Conservation (phyloP, 2,113 vertebrate species). For the Carollia perspicillata region DNA sequence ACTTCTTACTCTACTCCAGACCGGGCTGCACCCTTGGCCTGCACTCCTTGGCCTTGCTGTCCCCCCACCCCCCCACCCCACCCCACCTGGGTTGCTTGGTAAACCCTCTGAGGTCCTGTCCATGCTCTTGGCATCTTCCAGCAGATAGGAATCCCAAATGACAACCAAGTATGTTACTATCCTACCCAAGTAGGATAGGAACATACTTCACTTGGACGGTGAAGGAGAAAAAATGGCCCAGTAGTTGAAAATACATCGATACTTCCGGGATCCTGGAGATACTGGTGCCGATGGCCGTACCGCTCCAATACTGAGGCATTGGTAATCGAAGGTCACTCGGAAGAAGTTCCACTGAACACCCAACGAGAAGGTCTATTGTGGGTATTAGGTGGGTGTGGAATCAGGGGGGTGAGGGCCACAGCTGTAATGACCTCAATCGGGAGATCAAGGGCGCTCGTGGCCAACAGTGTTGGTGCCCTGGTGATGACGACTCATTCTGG, state of each 20-base stretch:
- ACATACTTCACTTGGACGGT: not conserved
- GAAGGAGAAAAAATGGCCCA: not conserved
- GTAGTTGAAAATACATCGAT: too few relatives aligned
- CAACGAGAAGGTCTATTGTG: too few relatives aligned
- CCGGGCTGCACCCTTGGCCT: not conserved
- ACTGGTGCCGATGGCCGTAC: accelerated
- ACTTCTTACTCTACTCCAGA: not conserved
- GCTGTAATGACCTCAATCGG: not conserved
- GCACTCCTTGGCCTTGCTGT: not conserved
- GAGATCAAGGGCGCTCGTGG: not conserved
- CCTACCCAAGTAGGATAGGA: not conserved
- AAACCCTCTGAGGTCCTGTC: not conserved
- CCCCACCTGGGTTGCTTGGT: too few relatives aligned
- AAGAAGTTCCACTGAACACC: not conserved
- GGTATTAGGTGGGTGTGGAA: not conserved
- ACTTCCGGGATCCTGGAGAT: not conserved
- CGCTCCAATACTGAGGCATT: accelerated
- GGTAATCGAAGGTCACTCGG: accelerated
- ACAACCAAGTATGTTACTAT: not conserved
- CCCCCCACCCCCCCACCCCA: not conserved
- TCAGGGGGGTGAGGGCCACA: not conserved
- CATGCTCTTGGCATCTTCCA: not conserved
- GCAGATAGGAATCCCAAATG: not conserved
- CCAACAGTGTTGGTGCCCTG: not conserved
- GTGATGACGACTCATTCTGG: not conserved